Evolutionary conservation across 2,797 vertebrate genomes (phyloP).

Genomic region (Australoheros facetus): DNA sequence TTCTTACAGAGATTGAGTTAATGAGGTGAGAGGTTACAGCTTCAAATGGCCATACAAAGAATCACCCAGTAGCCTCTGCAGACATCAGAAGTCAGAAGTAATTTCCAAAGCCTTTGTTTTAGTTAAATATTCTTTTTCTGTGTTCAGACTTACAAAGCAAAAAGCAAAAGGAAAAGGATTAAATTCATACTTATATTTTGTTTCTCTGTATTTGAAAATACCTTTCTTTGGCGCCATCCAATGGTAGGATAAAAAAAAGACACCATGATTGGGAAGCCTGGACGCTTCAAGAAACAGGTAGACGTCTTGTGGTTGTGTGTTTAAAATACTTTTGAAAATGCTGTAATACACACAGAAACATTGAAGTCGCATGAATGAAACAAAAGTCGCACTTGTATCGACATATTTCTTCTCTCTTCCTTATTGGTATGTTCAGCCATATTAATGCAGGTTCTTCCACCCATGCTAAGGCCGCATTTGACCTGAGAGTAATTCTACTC

Average conservation of each 20-base stretch:
- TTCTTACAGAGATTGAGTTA: constrained; percentile 32
- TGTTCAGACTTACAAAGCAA: not conserved
- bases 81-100: not conserved
- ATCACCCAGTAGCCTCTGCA: not conserved
- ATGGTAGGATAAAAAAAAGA: not conserved
- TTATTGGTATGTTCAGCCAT: not conserved
- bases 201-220: not conserved
- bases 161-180: fast-evolving
- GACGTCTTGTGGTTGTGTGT: not conserved
- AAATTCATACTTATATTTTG: not conserved
- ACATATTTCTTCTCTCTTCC: not conserved
- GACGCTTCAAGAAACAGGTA: not conserved
- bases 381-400: not conserved
- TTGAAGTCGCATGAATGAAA: not conserved
- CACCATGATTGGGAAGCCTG: not conserved
- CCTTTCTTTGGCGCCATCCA: not conserved
- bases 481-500: not conserved
- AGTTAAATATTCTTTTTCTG: not conserved
- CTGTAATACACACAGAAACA: not conserved
- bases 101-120: not conserved
- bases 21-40: constrained; percentile 43
- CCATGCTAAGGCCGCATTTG: not conserved
- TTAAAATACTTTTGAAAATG: not conserved
- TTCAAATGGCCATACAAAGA: not conserved
- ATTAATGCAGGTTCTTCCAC: not conserved